Evolutionary conservation across 2,113 vertebrate species (phyloP), one percentile per base, ranked within the genome.

Genomic region (Calyptommatus sinebrachiatus): DNA sequence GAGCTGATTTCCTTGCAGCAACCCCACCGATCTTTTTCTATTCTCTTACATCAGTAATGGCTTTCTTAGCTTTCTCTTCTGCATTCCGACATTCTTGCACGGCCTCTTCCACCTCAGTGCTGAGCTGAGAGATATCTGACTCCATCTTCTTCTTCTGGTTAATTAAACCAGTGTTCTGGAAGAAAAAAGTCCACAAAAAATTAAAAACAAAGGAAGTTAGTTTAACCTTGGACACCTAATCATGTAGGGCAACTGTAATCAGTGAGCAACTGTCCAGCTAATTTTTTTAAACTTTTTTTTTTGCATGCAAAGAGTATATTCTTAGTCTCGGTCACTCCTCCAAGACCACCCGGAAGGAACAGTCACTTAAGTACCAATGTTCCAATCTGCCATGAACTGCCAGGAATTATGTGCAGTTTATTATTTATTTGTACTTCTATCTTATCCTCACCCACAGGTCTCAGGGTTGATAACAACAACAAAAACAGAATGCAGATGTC

Each of bases 81-180:
- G 97, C 96, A 0, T 98, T 97, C 62, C 93, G 95, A 60, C 96
- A 96, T 88, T 98, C 97, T 91, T 98, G 97, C 66, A 96, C 90
- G 0, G 96, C 96, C 0, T 98, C 97, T 7, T 99, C 97, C 84
- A 98, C 94, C 83, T 99, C 98, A 0, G 81, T 91, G 0, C 95
- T 96, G 91, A 99, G 90, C 87, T 93, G 91, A 0, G 95, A 93
- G 75, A 98, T 83, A 73, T 98, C 98, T 0, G 87, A 89, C 87
- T 98, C 97, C 87, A 99, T 92, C 89, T 98, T 99, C 94, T 98
- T 99, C 88, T 98, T 99, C 45, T 98, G 97, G 90, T 96, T 98
- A 88, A 98, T 95, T 81, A 98, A 91, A 3, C 95, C 94, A 0
- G 94, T 96, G 91, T 99, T 99, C 98, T 99, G 89, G 0, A 31